phyloP scores from a whole-genome alignment of 2,797 vertebrate species.

The Trachurus trachurus region DNA sequence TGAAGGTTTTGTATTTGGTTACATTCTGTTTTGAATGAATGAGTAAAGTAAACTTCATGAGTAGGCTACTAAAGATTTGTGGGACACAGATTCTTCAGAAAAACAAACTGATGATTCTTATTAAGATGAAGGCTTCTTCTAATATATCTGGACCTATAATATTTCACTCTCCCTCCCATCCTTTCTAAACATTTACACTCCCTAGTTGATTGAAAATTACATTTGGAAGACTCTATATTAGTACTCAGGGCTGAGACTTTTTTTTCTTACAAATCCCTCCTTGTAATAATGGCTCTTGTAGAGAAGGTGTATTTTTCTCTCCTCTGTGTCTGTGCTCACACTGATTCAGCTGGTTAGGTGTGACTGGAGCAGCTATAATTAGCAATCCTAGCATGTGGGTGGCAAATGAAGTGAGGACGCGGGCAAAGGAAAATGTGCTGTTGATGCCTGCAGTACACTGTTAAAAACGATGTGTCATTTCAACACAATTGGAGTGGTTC shows the following conservation, averaged over 20 bases:
- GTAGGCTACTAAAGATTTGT: background rate
- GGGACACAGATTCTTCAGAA: background rate
- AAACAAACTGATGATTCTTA: background rate
- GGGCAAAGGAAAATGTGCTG: conserved; percentile 61
- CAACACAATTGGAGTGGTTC: conserved; percentile 26
- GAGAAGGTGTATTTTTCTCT: conserved; percentile 15
- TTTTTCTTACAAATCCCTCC: conserved; percentile 9
- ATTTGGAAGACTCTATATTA: background rate
- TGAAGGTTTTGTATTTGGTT: background rate
- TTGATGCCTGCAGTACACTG: conserved; percentile 57
- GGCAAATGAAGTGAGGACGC: conserved; percentile 72
- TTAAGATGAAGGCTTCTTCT: background rate
- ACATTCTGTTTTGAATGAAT: background rate
- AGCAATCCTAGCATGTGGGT: conserved; percentile 74
- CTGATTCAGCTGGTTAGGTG: conserved; percentile 79
- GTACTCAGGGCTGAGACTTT: background rate
- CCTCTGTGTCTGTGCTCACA: conserved; percentile 39
- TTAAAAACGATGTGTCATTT: conserved; percentile 53
- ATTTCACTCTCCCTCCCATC: background rate
- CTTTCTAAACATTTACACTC: background rate
- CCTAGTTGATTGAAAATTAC: background rate
- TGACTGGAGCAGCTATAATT: conserved; percentile 83
- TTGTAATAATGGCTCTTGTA: conserved; percentile 19
- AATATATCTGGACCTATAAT: background rate
- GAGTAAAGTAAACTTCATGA: background rate